Evolutionary conservation across 1,140 invertebrate genomes (phyloP).

Genomic region (Drosophila arizonae): DNA sequence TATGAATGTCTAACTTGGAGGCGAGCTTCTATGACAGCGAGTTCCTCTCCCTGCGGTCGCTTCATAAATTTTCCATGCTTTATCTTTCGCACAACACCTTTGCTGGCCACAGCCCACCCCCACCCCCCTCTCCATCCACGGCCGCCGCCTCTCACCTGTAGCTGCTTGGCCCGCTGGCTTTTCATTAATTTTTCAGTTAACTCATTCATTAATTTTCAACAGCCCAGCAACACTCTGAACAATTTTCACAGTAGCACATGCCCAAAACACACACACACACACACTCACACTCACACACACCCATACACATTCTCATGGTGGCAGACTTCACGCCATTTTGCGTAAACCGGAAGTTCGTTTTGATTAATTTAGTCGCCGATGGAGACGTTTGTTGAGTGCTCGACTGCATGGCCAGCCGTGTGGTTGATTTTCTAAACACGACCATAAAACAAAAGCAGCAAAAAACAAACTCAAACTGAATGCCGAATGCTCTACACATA

Average conservation of each 20-base stretch:
- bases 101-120: conserved; percentile 33
- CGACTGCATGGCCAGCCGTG: conserved; percentile 18
- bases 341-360: conserved; percentile 81
- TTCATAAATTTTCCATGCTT: conserved; percentile 79
- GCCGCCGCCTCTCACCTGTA: conserved; percentile 14
- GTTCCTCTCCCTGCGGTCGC: conserved; percentile 35
- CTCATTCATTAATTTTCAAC: conserved; percentile 79
- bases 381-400: conserved; percentile 64
- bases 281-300: conserved; percentile 21
- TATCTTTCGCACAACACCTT: conserved; percentile 80
- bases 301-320: conserved; percentile 42
- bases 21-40: conserved; percentile 24
- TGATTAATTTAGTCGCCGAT: conserved; percentile 80
- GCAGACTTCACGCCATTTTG: conserved; percentile 80
- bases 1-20: conserved; percentile 67
- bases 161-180: conserved; percentile 50
- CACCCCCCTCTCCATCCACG: too few relatives aligned
- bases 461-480: conserved; percentile 19
- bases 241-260: conserved; percentile 56
- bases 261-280: conserved; percentile 39
- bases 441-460: conserved; percentile 61
- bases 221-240: conserved; percentile 23
- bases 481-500: conserved; percentile 17
- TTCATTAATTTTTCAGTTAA: conserved; percentile 82
- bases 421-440: conserved; percentile 50